A percentile compares a stretch with the other conserved stretches of the same genome.
phyloP scores from a whole-genome alignment of 2,888 invertebrate genomes.

The Chouioia cunea region DNA sequence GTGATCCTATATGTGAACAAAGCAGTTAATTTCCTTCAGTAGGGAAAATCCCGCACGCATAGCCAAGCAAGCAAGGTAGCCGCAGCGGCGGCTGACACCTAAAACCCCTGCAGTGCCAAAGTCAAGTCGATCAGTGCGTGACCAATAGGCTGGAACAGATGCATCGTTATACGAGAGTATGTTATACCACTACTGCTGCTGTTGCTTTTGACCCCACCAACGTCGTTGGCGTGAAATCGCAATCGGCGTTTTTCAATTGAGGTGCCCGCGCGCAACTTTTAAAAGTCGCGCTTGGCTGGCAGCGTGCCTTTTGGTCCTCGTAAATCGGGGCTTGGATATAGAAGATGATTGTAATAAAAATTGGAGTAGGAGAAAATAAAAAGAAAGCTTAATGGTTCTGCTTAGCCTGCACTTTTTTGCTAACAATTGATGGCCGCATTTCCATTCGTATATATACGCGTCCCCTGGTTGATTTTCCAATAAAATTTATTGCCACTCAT shows the following conservation, averaged over 20 bases:
- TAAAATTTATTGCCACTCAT: too few species aligned
- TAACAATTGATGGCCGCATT: conserved; percentile 3
- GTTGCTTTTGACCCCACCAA: conserved; percentile 12
- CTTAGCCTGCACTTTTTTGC: conserved; percentile 1
- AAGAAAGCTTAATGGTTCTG: conserved; percentile 10
- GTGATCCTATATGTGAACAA: neutral
- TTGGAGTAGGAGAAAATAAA: conserved; percentile 12
- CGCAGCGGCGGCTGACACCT: neutral
- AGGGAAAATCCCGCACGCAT: neutral
- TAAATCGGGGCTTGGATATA: conserved; percentile 32
- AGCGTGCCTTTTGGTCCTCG: neutral
- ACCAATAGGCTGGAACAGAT: conserved; percentile 47
- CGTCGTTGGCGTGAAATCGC: neutral
- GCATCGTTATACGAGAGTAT: conserved; percentile 39
- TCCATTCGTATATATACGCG: too few species aligned
- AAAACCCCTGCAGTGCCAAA: neutral
- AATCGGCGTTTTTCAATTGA: neutral
- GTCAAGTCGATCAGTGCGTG: conserved; percentile 40
- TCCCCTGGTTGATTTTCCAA: too few species aligned
- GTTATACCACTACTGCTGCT: neutral
- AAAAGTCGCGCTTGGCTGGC: conserved; percentile 43
- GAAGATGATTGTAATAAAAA: conserved; percentile 46
- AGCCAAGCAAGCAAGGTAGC: too few species aligned
- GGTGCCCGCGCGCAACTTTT: neutral
- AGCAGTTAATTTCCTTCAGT: conserved; percentile 8